A percentile compares a stretch with the other conserved stretches of the same genome.
Conservation (phyloP, 2,888 invertebrate species). For the Xestoiulus laeticollis region DNA sequence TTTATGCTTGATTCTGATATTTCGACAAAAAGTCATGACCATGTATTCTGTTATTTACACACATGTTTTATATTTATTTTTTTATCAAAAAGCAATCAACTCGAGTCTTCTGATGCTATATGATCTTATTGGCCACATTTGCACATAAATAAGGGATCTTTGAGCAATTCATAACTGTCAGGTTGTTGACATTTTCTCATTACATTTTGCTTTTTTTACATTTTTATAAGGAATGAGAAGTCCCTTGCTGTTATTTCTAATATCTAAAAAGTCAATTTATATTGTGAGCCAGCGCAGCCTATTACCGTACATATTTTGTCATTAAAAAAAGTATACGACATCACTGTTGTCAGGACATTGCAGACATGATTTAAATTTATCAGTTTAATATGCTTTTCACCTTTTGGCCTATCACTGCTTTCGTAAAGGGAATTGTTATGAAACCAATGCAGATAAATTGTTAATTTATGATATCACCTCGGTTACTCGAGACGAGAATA, state of each 20-base stretch:
- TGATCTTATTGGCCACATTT: not conserved
- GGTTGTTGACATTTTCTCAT: slow-evolving; percentile 10
- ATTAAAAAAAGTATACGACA: not conserved
- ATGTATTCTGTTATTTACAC: not conserved
- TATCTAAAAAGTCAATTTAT: not conserved
- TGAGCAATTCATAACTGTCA: not conserved
- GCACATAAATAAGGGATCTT: not conserved
- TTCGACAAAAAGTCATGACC: not conserved
- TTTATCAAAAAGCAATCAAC: not conserved
- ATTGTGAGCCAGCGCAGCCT: not conserved
- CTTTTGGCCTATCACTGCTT: too few relatives aligned
- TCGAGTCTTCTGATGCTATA: not conserved
- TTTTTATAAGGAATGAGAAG: not conserved
- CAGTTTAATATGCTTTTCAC: not conserved
- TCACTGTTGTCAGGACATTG: not conserved
- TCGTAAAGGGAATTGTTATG: not conserved
- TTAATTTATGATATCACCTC: too few relatives aligned
- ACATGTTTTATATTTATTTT: not conserved
- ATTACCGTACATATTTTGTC: not conserved
- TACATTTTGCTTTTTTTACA: not conserved
- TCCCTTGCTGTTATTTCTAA: not conserved
- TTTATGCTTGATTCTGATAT: not conserved
- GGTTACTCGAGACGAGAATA: too few relatives aligned
- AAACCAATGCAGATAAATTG: too few relatives aligned
- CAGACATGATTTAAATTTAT: not conserved